Conservation (phyloP, 2,888 invertebrate genomes). For the Anagyrus pseudococci region DNA sequence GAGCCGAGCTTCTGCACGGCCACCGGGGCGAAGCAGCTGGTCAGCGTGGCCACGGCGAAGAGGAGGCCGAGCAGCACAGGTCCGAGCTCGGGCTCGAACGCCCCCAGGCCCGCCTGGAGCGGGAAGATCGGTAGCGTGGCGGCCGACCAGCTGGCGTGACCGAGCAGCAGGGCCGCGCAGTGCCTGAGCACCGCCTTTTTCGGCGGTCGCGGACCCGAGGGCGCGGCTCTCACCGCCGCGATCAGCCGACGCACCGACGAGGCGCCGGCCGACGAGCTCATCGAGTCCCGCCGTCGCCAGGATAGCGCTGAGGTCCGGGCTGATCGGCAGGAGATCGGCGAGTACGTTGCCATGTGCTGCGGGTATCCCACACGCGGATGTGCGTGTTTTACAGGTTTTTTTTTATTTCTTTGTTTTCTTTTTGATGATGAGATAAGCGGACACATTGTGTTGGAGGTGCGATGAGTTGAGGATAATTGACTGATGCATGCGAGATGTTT, state of each 20-base stretch:
- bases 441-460: no score
- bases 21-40: slow-evolving; percentile 62
- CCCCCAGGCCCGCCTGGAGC: slow-evolving; percentile 63
- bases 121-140: slow-evolving; percentile 70
- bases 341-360: slow-evolving; percentile 67
- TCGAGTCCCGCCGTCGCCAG: slow-evolving; percentile 64
- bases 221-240: slow-evolving; percentile 61
- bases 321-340: slow-evolving; percentile 67
- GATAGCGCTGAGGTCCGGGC: slow-evolving; percentile 60
- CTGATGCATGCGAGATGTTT: no score
- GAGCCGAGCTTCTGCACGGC: slow-evolving; percentile 66
- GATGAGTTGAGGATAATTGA: no score
- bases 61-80: slow-evolving; percentile 56
- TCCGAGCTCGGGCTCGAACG: slow-evolving; percentile 63
- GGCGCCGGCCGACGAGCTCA: slow-evolving; percentile 66
- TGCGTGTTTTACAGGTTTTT: no score
- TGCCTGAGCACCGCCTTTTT: slow-evolving; percentile 56
- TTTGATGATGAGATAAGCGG: no score
- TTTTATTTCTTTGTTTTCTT: neutral
- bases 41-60: slow-evolving; percentile 51
- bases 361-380: no score
- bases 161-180: slow-evolving; percentile 60
- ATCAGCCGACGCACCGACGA: slow-evolving; percentile 77
- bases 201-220: slow-evolving; percentile 55
- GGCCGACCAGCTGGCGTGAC: slow-evolving; percentile 71